Base-by-base conservation (phyloP, 2,888 invertebrate genomes). In the Chloroclysta siterata region DNA sequence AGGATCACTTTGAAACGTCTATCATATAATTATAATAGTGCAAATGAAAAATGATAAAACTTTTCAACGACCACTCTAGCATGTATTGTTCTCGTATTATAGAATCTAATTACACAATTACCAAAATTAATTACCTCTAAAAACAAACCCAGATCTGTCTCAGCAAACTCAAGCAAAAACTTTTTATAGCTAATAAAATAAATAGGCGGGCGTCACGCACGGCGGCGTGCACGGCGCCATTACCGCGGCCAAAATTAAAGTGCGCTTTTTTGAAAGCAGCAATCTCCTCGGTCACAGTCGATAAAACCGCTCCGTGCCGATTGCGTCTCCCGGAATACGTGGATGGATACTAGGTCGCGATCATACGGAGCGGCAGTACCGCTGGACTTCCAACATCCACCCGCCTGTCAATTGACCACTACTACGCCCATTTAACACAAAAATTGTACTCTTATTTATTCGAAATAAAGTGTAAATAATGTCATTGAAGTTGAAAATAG, bases 131-230 rank as follows among this genome's bases (percentile, higher is more conserved):
- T 69, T 65, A 66, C 65, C 51, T 50, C 53, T 53, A 33, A 50
- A 56, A 36, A 52, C 48, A 56, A 62, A 62, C 22, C 52, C 60
- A 60, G 63, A 70, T 69, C 67, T 63, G 65, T 68, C 68, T 65
- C 58, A 67, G 60, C 68, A 71, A 71, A 70, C 67, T 65, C 64
- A 58, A 63, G 75, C 78, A 78, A 78, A 79, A 81, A 81, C 81
- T 82, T 88, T 90, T 89, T 90, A 90, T 88, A 84, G 87, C 78
- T 86, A 88, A 88, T 91, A 89, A 90, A 90, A 88, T 87, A 88
- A 88, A 89, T 87, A 87, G 83, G 84, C 80, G 79, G 80, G 79
- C 78, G 88, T 77, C 81, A 85, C 89, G 91, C 90, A 89, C 91
- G 91, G 81, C 74, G 77, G 84, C 78, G 54, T 46, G 54, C 54